A percentile compares a stretch with the other conserved stretches of the same genome.
Conservation (phyloP, 2,888 invertebrate species). For the Lampropteryx suffumata region DNA sequence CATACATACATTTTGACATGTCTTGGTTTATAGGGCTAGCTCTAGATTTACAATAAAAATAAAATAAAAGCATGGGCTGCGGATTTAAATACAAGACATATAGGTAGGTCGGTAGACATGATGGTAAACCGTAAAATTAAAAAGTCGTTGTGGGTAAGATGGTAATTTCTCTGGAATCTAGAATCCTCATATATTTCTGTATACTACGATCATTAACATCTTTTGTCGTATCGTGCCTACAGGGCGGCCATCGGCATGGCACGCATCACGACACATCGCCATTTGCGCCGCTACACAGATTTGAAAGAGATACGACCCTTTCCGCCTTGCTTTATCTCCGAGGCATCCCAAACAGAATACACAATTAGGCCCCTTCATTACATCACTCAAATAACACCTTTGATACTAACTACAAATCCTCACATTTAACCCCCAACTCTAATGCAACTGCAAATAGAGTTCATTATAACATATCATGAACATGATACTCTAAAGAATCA, state of each 20-base stretch:
- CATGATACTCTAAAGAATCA: slow-evolving; percentile 48
- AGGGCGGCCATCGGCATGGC: slow-evolving; percentile 14
- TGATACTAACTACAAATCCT: slow-evolving; percentile 48
- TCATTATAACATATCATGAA: slow-evolving; percentile 24
- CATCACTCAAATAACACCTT: slow-evolving; percentile 80
- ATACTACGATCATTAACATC: not conserved
- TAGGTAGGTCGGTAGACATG: too few relatives aligned
- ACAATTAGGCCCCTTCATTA: slow-evolving; percentile 81
- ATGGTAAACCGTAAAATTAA: too few relatives aligned
- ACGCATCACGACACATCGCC: slow-evolving; percentile 28
- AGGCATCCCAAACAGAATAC: slow-evolving; percentile 71
- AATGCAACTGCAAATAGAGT: slow-evolving; percentile 23
- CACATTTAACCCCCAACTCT: slow-evolving; percentile 35
- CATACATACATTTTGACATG: too few relatives aligned
- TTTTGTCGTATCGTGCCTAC: slow-evolving; percentile 3
- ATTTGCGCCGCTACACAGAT: slow-evolving; percentile 38
- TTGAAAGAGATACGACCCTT: slow-evolving; percentile 50
- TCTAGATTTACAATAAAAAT: too few relatives aligned
- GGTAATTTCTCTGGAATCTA: too few relatives aligned
- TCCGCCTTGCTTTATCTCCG: slow-evolving; percentile 65
- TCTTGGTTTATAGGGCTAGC: too few relatives aligned
- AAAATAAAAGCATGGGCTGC: too few relatives aligned
- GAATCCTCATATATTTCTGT: too few relatives aligned
- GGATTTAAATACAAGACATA: too few relatives aligned
- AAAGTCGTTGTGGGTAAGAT: too few relatives aligned